Evolutionary conservation across 2,888 invertebrate genomes (phyloP).

Genomic region (Oasisia sp.): DNA sequence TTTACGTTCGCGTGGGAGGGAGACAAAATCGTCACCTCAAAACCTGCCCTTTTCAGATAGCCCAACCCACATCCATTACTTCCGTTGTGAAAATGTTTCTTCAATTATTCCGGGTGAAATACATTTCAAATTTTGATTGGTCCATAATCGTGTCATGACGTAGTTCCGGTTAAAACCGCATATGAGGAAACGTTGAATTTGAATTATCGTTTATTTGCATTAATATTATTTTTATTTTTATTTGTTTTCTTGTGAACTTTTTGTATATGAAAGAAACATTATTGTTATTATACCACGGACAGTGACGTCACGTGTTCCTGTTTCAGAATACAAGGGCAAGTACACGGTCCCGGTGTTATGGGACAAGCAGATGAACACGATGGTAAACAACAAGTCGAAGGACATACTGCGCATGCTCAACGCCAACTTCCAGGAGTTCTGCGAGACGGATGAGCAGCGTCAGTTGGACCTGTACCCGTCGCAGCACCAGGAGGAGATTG

Average conservation of each 20-base stretch:
- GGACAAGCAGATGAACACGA: conserved; percentile 56
- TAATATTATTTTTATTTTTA: no score
- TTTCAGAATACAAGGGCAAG: conserved; percentile 51
- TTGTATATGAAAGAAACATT: no score
- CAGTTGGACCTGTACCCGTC: conserved; percentile 57
- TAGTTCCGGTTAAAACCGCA: background rate
- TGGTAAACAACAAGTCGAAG: conserved; percentile 62
- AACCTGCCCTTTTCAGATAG: background rate
- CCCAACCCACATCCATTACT: background rate
- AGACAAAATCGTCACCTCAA: background rate
- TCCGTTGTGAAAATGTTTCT: background rate
- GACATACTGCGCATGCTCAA: conserved; percentile 54
- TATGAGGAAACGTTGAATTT: no score
- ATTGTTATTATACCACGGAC: background rate
- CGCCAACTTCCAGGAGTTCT: conserved; percentile 55
- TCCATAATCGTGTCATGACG: background rate
- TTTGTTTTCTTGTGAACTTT: no score
- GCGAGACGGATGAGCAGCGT: conserved; percentile 52
- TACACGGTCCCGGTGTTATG: conserved; percentile 59
- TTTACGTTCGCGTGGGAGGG: background rate
- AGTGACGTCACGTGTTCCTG: background rate
- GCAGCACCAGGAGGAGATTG: conserved; percentile 49
- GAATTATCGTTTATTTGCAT: no score
- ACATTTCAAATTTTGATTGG: background rate
- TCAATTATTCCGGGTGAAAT: background rate